Percentiles rank a stretch among this genome's conserved stretches.
Conservation (phyloP, 2,888 invertebrate species). For the Notocelia uddmanniana region DNA sequence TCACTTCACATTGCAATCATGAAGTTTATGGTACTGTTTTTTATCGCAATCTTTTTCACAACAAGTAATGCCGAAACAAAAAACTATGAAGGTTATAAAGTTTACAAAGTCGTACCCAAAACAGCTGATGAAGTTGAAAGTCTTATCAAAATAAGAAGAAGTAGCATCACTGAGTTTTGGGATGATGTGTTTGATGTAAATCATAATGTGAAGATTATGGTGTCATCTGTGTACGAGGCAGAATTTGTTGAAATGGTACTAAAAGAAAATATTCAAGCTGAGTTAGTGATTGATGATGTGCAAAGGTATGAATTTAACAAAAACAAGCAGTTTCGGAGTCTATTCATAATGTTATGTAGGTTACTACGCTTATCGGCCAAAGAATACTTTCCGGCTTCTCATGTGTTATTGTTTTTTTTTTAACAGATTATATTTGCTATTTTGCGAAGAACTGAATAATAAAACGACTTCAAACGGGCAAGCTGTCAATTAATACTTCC, state of each 20-base stretch:
- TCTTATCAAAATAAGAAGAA: conserved; percentile 74
- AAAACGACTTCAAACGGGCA: not conserved
- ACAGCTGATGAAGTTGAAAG: conserved; percentile 76
- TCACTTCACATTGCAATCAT: conserved; percentile 52
- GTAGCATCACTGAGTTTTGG: conserved; percentile 71
- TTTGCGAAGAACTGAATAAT: not conserved
- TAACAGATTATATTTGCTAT: not conserved
- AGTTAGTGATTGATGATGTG: conserved; percentile 64
- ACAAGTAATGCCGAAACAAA: conserved; percentile 52
- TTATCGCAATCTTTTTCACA: conserved; percentile 51
- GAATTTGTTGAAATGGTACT: conserved; percentile 56
- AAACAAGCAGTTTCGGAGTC: not conserved
- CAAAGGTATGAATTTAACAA: conserved; percentile 64
- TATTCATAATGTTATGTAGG: no score
- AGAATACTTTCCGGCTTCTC: not conserved
- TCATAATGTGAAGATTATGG: conserved; percentile 69
- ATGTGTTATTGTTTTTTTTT: not conserved
- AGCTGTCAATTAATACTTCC: conserved; percentile 4
- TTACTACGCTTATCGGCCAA: not conserved
- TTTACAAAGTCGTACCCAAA: conserved; percentile 84
- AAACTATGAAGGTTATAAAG: conserved; percentile 85
- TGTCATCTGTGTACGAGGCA: conserved; percentile 59
- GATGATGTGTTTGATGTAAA: conserved; percentile 64
- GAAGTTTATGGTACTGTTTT: conserved; percentile 51
- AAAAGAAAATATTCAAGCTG: conserved; percentile 54